Evolutionary conservation across 1,140 invertebrate species (phyloP).

Genomic region (Drosophila bocki): DNA sequence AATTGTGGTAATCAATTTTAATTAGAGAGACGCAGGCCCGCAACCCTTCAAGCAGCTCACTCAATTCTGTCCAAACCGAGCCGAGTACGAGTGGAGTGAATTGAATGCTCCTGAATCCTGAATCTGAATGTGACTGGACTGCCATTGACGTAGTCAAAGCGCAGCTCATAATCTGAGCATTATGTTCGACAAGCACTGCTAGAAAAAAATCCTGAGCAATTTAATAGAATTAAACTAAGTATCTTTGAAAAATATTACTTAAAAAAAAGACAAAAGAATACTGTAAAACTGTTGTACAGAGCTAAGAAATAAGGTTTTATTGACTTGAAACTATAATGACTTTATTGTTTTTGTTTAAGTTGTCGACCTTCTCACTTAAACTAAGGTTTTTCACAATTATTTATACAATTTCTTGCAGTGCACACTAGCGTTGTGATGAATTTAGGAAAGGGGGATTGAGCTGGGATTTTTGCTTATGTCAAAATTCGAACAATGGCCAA

Average conservation of each 20-base stretch:
- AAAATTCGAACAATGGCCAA: constrained; percentile 76
- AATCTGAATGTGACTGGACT: constrained; percentile 45
- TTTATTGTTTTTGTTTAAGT: neutral
- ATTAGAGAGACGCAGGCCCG: constrained; percentile 52
- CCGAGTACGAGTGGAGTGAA: constrained; percentile 14
- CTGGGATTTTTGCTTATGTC: constrained; percentile 79
- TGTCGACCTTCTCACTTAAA: neutral
- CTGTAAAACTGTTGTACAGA: neutral
- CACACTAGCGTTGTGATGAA: constrained; percentile 13
- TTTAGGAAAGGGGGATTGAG: constrained; percentile 30
- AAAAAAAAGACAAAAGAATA: too few species aligned
- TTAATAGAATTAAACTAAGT: too few species aligned
- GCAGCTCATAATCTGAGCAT: constrained; percentile 62
- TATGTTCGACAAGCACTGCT: constrained; percentile 1
- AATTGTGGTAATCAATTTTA: constrained; percentile 83
- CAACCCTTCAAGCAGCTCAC: constrained; percentile 44
- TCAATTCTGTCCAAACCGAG: constrained; percentile 36
- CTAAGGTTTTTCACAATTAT: neutral
- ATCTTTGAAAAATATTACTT: neutral
- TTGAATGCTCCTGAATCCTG: constrained; percentile 14
- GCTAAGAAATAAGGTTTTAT: neutral
- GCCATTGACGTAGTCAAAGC: constrained; percentile 75
- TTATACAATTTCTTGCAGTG: constrained; percentile 4
- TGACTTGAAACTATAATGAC: neutral
- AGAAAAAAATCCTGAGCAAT: neutral